Conservation (phyloP, 2,888 invertebrate species). For the Torymus auratus region DNA sequence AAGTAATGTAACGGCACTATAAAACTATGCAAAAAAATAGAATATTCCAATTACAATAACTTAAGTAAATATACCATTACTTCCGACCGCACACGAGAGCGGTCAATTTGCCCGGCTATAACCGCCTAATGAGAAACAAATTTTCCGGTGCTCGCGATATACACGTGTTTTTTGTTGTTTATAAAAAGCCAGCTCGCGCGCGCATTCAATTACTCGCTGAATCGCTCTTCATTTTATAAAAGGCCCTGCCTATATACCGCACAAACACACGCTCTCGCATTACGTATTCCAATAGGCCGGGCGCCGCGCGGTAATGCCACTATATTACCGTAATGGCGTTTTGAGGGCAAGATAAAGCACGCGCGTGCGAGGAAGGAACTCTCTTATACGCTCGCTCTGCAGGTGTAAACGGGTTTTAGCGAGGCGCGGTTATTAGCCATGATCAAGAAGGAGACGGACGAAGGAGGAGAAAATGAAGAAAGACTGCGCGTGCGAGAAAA, state of each 20-base stretch:
- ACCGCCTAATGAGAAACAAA: no score
- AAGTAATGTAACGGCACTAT: no score
- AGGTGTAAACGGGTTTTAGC: constrained; percentile 46
- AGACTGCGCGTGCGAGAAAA: constrained; percentile 28
- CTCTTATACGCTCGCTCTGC: constrained; percentile 44
- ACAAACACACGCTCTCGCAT: not conserved
- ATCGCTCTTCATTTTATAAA: constrained; percentile 38
- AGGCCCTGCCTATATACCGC: not conserved
- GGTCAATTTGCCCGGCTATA: no score
- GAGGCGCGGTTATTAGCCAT: constrained; percentile 68
- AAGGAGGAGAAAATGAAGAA: constrained; percentile 17
- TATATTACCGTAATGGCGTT: constrained; percentile 67
- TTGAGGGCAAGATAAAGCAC: constrained; percentile 62
- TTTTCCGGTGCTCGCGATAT: not conserved
- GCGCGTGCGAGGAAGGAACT: constrained; percentile 44
- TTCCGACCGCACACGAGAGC: no score
- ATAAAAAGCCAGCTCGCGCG: not conserved
- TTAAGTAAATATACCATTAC: no score
- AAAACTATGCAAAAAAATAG: no score
- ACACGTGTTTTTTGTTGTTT: not conserved
- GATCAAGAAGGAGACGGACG: not conserved
- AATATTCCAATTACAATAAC: no score
- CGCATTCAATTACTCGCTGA: constrained; percentile 34
- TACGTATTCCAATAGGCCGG: constrained; percentile 41
- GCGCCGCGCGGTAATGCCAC: constrained; percentile 62